Evolutionary conservation across 2,113 vertebrate genomes (phyloP).

Genomic region (Bujurquina vittata): DNA sequence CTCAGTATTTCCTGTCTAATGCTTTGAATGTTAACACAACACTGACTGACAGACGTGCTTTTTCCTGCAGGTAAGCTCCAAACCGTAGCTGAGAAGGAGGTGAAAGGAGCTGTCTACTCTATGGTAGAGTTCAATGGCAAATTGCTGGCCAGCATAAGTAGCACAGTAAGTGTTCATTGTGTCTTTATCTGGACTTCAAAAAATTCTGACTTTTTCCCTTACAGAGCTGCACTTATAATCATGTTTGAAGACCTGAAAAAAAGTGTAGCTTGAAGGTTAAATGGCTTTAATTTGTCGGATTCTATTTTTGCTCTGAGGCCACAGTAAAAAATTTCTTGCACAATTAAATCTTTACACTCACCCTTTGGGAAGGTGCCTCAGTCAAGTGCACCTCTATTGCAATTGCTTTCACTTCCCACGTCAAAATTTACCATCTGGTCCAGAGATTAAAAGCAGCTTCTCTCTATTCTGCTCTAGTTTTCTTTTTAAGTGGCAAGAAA

Average conservation of each 20-base stretch:
- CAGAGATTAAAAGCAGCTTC: background rate
- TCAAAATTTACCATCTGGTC: background rate
- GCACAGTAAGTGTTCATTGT: slow-evolving; percentile 85
- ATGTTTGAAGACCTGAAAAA: background rate
- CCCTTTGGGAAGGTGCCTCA: background rate
- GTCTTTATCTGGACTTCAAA: background rate
- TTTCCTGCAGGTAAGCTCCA: slow-evolving; percentile 90
- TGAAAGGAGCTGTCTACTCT: slow-evolving; percentile 97
- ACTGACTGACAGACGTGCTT: slow-evolving; percentile 16
- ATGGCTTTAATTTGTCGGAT: background rate
- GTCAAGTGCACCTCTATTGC: background rate
- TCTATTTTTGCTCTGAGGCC: background rate
- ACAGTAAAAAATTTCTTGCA: background rate
- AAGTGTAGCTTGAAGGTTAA: background rate
- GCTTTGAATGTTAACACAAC: background rate
- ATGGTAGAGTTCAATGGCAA: slow-evolving; percentile 99
- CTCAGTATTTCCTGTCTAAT: background rate
- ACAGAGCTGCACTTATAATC: background rate
- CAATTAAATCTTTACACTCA: background rate
- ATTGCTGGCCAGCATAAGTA: slow-evolving; percentile 98
- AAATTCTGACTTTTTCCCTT: background rate
- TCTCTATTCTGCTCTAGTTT: background rate
- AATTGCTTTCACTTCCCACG: background rate
- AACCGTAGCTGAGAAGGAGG: slow-evolving; percentile 97
- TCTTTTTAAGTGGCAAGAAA: background rate